Conservation (phyloP, 1,140 invertebrate species). For the Rhyacophila brunnea region DNA sequence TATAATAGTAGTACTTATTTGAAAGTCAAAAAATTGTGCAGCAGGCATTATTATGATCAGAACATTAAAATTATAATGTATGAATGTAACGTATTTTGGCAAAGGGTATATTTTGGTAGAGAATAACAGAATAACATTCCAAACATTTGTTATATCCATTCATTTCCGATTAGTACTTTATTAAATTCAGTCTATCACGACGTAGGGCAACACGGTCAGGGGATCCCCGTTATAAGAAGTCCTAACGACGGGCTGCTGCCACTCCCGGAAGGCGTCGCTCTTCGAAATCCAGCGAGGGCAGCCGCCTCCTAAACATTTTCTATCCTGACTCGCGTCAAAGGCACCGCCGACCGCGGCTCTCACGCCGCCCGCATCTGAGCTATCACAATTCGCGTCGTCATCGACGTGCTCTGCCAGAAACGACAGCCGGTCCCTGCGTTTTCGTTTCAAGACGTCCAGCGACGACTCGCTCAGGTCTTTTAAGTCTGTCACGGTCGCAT, state of each 20-base stretch:
- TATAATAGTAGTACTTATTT: no score
- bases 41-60: no score
- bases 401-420: slow-evolving; percentile 18
- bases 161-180: no score
- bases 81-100: no score
- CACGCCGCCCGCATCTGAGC: slow-evolving; percentile 15
- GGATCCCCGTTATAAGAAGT: slow-evolving; percentile 67
- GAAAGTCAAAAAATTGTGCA: no score
- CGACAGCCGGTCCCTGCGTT: slow-evolving; percentile 15
- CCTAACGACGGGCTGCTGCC: slow-evolving; percentile 74
- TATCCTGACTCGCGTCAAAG: no score
- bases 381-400: slow-evolving; percentile 5
- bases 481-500: slow-evolving; percentile 38
- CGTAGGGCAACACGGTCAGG: slow-evolving; percentile 86
- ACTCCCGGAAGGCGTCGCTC: slow-evolving; percentile 66
- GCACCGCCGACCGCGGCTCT: background rate
- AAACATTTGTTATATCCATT: no score
- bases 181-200: slow-evolving; percentile 75
- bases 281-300: slow-evolving; percentile 36
- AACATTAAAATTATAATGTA: no score
- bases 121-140: no score
- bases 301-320: slow-evolving; percentile 28
- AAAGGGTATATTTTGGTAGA: no score
- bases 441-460: slow-evolving; percentile 10
- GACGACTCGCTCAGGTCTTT: slow-evolving; percentile 14